Conservation (phyloP, 2,888 invertebrate genomes). For the Epinotia ramella region DNA sequence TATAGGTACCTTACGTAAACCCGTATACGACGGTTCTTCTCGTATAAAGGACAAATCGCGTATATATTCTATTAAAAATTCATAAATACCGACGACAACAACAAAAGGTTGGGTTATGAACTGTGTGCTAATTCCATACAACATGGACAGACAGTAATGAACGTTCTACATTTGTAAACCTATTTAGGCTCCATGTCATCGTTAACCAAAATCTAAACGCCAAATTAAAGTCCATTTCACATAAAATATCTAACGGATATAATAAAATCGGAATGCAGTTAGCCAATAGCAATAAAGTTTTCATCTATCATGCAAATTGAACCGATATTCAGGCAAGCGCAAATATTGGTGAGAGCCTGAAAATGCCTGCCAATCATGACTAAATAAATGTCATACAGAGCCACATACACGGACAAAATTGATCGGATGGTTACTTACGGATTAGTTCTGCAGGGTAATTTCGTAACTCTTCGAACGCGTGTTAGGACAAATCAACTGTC, state of each 20-base stretch:
- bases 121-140: no score
- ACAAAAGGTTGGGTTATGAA: neutral
- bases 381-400: neutral
- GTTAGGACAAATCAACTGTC: no score
- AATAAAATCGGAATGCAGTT: constrained; percentile 9
- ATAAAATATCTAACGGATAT: neutral
- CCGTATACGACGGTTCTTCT: no score
- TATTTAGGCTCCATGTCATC: neutral
- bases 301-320: neutral
- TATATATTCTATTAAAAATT: no score
- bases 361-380: neutral
- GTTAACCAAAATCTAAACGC: neutral
- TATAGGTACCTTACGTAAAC: no score
- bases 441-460: neutral
- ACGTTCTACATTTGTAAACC: neutral
- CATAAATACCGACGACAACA: no score
- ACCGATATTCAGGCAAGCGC: constrained; percentile 2
- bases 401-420: neutral
- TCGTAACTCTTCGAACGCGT: no score
- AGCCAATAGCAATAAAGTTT: constrained; percentile 10
- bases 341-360: constrained; percentile 24
- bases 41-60: no score
- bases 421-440: neutral
- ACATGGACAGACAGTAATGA: no score
- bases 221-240: neutral